Conservation (phyloP, 1,140 invertebrate species). For the Sycophila sp. region DNA sequence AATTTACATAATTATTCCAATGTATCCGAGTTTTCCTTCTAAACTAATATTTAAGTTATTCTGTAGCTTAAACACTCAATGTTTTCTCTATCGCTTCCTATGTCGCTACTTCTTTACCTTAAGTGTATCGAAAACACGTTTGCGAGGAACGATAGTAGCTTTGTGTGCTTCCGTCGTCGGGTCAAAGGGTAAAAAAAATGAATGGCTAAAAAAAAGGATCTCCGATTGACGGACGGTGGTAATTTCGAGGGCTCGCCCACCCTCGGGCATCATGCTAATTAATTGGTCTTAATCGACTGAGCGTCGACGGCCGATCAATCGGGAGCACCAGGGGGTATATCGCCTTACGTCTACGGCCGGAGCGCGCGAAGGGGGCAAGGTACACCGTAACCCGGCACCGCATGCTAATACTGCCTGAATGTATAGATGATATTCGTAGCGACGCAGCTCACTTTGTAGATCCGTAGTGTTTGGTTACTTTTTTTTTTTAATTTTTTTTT, state of each 20-base stretch:
- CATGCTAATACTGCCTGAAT: neutral
- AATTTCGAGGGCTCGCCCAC: neutral
- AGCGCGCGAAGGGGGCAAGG: constrained; percentile 19
- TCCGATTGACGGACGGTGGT: neutral
- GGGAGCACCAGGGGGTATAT: neutral
- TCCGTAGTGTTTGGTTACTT: neutral
- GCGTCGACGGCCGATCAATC: constrained; percentile 14
- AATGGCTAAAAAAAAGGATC: neutral
- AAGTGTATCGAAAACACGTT: no score
- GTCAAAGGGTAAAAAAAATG: neutral
- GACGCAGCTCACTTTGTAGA: constrained; percentile 1
- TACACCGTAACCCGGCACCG: constrained; percentile 20
- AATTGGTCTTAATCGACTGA: neutral
- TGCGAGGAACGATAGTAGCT: no score
- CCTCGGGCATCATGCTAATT: neutral
- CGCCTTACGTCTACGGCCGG: neutral
- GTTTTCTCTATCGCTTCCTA: neutral
- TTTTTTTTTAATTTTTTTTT: neutral
- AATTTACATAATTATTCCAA: no score
- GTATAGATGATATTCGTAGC: neutral
- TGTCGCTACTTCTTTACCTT: neutral
- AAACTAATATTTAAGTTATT: no score
- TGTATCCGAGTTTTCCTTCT: no score
- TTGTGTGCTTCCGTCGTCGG: no score
- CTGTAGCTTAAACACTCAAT: neutral